These are phyloP conservation scores for Malthinus seriepunctatus DNA, from an alignment of 2,888 invertebrate species.

Conservation along the genomic window DNA sequence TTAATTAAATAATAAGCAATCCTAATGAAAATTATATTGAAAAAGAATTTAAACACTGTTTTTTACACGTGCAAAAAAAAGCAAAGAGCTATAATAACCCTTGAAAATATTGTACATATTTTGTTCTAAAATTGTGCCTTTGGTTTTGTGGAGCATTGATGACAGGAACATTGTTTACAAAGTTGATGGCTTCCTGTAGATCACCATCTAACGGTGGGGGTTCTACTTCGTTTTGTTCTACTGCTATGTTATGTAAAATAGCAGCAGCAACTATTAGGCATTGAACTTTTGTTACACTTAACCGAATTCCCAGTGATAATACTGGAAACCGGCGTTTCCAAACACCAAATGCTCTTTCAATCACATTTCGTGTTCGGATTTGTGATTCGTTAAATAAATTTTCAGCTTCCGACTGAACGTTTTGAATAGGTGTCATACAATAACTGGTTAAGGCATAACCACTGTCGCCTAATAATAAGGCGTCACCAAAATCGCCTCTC, in stretches of 20 bases:
- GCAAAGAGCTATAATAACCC: background rate
- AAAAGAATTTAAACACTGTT: too few relatives aligned
- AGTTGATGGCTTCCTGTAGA: too few relatives aligned
- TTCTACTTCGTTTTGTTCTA: background rate
- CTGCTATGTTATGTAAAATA: slow-evolving; percentile 19
- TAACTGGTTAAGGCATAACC: slow-evolving; percentile 14
- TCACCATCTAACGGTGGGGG: background rate
- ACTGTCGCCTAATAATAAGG: background rate
- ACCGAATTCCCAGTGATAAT: slow-evolving; percentile 32
- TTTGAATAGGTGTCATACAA: slow-evolving; percentile 16
- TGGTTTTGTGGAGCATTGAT: background rate
- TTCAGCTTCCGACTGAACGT: slow-evolving; percentile 10
- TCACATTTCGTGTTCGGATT: slow-evolving; percentile 18
- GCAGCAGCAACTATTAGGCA: slow-evolving; percentile 10
- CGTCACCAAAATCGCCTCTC: background rate
- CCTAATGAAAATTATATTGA: too few relatives aligned
- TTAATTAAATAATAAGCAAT: too few relatives aligned
- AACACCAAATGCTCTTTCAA: slow-evolving; percentile 30
- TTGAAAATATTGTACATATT: background rate
- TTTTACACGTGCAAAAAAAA: too few relatives aligned
- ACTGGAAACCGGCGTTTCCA: slow-evolving; percentile 34
- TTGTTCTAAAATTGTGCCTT: background rate
- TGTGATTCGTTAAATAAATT: slow-evolving; percentile 19
- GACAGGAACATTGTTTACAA: background rate
- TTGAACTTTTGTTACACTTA: slow-evolving; percentile 19